These are phyloP conservation scores for Hippoglossus stenolepis DNA, from an alignment of 2,113 vertebrate species.

Conservation along the genomic window DNA sequence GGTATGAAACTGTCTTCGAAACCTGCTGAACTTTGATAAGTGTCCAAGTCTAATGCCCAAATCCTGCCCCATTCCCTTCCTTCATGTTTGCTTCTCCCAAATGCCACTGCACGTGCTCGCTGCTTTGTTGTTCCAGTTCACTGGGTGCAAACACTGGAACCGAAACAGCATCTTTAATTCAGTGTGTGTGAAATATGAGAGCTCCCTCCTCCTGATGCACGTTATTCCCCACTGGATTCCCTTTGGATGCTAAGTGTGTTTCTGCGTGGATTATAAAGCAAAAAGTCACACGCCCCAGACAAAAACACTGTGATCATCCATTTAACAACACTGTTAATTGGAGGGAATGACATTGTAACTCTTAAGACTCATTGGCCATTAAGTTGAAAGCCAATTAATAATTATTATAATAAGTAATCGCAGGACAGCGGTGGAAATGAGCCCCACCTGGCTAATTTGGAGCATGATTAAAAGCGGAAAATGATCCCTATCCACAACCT, in stretches of 20 bases:
- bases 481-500: constrained; percentile 56
- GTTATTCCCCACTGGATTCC: constrained; percentile 20
- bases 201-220: constrained; percentile 24
- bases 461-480: constrained; percentile 55
- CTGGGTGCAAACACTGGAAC: constrained; percentile 31
- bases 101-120: constrained; percentile 39
- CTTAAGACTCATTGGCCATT: constrained; percentile 35
- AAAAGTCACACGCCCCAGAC: constrained; percentile 4
- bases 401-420: constrained; percentile 65
- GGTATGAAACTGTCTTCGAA: constrained; percentile 56
- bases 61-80: constrained; percentile 18
- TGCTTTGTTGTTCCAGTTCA: constrained; percentile 43
- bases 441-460: constrained; percentile 66
- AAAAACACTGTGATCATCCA: constrained; percentile 42
- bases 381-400: constrained; percentile 64
- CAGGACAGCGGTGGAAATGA: constrained; percentile 51
- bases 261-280: constrained; percentile 27
- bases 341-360: constrained; percentile 43
- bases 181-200: constrained; percentile 40
- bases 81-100: constrained; percentile 43
- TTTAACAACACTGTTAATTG: constrained; percentile 44
- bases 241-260: constrained; percentile 20
- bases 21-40: constrained; percentile 60
- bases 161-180: constrained; percentile 44
- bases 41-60: constrained; percentile 45